Evolutionary conservation across 2,113 vertebrate species (phyloP).

Genomic region (Lethenteron camtschaticum): DNA sequence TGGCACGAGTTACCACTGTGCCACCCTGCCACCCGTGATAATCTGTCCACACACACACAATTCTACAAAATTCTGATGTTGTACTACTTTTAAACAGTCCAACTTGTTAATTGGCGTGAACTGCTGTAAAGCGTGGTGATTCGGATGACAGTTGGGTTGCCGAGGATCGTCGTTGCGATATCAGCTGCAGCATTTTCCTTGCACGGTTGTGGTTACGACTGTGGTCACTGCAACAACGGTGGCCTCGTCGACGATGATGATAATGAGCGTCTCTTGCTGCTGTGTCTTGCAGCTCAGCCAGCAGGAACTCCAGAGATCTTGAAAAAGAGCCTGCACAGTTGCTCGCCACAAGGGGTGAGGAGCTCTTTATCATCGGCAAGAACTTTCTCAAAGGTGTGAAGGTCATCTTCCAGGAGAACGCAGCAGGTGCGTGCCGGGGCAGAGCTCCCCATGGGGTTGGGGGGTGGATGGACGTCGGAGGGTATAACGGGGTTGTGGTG

Average conservation of each 20-base stretch:
- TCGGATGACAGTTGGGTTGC: too few relatives aligned
- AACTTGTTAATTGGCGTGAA: too few relatives aligned
- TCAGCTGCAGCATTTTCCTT: too few relatives aligned
- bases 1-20: too few relatives aligned
- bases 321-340: conserved; percentile 87
- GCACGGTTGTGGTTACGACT: neutral
- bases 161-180: too few relatives aligned
- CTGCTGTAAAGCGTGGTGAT: too few relatives aligned
- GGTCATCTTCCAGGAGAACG: conserved; percentile 88
- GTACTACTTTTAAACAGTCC: too few relatives aligned
- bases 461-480: neutral
- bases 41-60: too few relatives aligned
- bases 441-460: too few relatives aligned
- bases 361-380: conserved; percentile 93
- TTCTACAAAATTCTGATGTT: too few relatives aligned
- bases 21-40: too few relatives aligned
- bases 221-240: neutral
- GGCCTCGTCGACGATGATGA: neutral
- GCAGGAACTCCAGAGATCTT: conserved; percentile 87
- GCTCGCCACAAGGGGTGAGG: conserved; percentile 74
- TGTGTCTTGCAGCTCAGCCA: conserved; percentile 47
- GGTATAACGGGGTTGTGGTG: neutral
- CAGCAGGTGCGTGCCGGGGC: too few relatives aligned
- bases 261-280: neutral
- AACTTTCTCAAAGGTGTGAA: conserved; percentile 98